Conservation (phyloP, 1,140 invertebrate species). For the Aradophagus sp. region DNA sequence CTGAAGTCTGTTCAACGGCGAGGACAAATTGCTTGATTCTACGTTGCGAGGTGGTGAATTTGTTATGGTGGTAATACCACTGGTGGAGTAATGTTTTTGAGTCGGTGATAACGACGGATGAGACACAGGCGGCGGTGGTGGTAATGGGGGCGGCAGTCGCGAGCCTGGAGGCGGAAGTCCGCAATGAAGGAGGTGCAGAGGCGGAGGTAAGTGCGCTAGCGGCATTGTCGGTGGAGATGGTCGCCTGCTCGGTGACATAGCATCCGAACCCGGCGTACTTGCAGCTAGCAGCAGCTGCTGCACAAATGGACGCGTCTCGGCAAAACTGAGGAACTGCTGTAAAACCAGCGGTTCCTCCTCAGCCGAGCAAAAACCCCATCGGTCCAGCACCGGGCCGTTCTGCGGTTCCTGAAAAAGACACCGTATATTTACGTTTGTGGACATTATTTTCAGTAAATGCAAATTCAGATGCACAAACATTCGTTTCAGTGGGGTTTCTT, state of each 20-base stretch:
- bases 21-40: conserved; percentile 73
- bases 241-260: conserved; percentile 81
- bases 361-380: conserved; percentile 87
- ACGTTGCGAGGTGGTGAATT: conserved; percentile 58
- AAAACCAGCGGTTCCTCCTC: conserved; percentile 90
- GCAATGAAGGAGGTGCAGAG: conserved; percentile 76
- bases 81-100: conserved; percentile 70
- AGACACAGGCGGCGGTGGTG: conserved; percentile 70
- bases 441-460: too few species aligned
- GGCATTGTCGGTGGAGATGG: conserved; percentile 78
- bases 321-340: conserved; percentile 90
- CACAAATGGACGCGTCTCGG: conserved; percentile 87
- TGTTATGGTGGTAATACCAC: conserved; percentile 32
- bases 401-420: conserved; percentile 77
- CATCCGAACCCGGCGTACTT: conserved; percentile 74
- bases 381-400: conserved; percentile 84
- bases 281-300: conserved; percentile 85
- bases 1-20: conserved; percentile 90
- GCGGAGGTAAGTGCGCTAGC: conserved; percentile 76
- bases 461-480: too few species aligned
- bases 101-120: conserved; percentile 74
- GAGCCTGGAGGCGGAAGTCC: conserved; percentile 70
- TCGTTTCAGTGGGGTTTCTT: too few species aligned
- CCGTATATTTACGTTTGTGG: neutral
- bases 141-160: conserved; percentile 72